Conservation (phyloP, 1,140 invertebrate species). For the Cryptotermes secundus region DNA sequence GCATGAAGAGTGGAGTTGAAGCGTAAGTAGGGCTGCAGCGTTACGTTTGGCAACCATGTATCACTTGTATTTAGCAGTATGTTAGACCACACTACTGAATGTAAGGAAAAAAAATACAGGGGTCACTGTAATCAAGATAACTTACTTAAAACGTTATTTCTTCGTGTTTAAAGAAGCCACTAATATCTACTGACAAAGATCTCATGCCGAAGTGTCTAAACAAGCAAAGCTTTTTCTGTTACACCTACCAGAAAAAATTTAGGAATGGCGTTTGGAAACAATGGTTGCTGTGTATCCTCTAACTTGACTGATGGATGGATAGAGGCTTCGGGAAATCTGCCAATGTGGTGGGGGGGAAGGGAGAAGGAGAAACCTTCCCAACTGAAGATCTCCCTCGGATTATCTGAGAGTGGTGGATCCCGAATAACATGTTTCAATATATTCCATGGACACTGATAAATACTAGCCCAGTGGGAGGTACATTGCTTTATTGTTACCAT, state of each 20-base stretch:
- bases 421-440: slow-evolving; percentile 10
- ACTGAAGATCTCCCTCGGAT: slow-evolving; percentile 10
- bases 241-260: background rate
- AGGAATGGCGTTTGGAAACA: background rate
- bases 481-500: background rate
- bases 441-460: background rate
- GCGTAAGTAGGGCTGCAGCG: too few relatives aligned
- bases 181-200: background rate
- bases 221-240: background rate
- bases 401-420: background rate
- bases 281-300: background rate
- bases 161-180: too few relatives aligned
- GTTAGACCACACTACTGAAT: too few relatives aligned
- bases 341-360: background rate
- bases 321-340: slow-evolving; percentile 12
- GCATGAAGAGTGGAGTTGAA: too few relatives aligned
- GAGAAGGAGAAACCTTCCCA: background rate
- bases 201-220: background rate
- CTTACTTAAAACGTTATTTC: background rate
- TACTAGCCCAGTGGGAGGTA: background rate
- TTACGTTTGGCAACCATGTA: too few relatives aligned
- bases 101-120: too few relatives aligned
- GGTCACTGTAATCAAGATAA: background rate
- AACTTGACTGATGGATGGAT: slow-evolving; percentile 8
- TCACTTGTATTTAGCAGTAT: too few relatives aligned